Evolutionary conservation across 2,797 vertebrate species (phyloP), one percentile per base, ranked within the genome.

Genomic region (Parauchenoglanis punctatus): DNA sequence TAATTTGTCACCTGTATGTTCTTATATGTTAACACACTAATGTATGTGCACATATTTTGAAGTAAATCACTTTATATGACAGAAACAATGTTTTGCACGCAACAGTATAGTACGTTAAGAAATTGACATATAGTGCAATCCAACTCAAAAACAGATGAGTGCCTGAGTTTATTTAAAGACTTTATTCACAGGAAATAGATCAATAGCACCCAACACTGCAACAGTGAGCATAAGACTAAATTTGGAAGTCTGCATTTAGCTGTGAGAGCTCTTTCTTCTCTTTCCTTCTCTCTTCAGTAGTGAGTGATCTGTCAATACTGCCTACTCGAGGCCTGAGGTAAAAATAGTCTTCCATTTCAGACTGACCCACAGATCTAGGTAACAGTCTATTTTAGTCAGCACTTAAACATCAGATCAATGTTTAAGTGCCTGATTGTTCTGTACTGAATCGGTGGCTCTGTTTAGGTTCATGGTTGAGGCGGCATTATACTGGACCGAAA

Each of bases 311-410:
- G 68, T 80, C 87, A 68, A 84, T 84, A 31, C 56, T 87, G 80
- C 73, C 8, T 80, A 87, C 87, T 87, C 65, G n/a, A 65, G 59
- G 58, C 56, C 35, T 56, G 49, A 90, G 85, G 89, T 87, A 78
- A 92, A 92, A 91, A 90, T 80, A 90, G 4, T 35, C 61, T 85
- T 86, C 87, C 90, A 91, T 91, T 91, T 90, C 85, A 90, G 72
- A 86, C 83, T 87, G 75, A 61, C 77, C 91, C 83, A 90, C 67
- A 88, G 91, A 86, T 85, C 84, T 65, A 70, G 86, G 40, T 73
- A 86, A 59, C 49, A 81, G 83, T 88, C 81, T 87, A 91, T 90
- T 93, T 86, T 87, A 58, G 81, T 17, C 49, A 18, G 35, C 58
- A 76, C 88, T 89, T 87, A 72, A 86, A 40, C 83, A 81, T 84